Evolutionary conservation across 1,140 invertebrate species (phyloP).

Genomic region (Teleopsis dalmanni): DNA sequence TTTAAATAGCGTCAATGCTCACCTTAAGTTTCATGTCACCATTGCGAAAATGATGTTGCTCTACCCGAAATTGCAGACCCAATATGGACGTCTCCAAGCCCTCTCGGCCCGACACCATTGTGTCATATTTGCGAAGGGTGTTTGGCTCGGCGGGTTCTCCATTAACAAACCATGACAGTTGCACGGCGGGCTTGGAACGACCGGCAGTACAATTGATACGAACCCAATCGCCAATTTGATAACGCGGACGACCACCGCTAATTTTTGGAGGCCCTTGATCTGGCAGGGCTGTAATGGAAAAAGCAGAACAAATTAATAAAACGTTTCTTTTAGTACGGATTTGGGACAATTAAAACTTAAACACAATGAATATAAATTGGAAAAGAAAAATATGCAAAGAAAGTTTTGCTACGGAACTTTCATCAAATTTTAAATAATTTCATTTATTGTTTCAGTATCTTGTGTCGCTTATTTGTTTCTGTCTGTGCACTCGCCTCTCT

Average conservation of each 20-base stretch:
- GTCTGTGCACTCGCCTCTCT: too few relatives aligned
- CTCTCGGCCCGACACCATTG: constrained; percentile 49
- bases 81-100: constrained; percentile 57
- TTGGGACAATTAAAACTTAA: not conserved
- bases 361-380: too few relatives aligned
- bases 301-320: not conserved
- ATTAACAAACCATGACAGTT: constrained; percentile 66
- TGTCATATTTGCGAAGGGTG: constrained; percentile 48
- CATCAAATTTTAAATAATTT: too few relatives aligned
- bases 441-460: too few relatives aligned
- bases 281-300: constrained; percentile 51
- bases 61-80: constrained; percentile 59
- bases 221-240: constrained; percentile 59
- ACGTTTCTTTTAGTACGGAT: not conserved
- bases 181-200: constrained; percentile 61
- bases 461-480: too few relatives aligned
- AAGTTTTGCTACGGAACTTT: too few relatives aligned
- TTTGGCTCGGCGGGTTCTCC: constrained; percentile 54
- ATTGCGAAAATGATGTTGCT: constrained; percentile 55
- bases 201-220: constrained; percentile 62
- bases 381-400: too few relatives aligned
- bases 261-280: constrained; percentile 58
- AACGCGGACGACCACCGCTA: constrained; percentile 55
- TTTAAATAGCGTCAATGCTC: constrained; percentile 7
- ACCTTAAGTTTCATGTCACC: constrained; percentile 63